Percentiles rank a stretch among this genome's conserved stretches.
Conservation (phyloP, 2,797 vertebrate species). For the Paramormyrops hopkinsi region DNA sequence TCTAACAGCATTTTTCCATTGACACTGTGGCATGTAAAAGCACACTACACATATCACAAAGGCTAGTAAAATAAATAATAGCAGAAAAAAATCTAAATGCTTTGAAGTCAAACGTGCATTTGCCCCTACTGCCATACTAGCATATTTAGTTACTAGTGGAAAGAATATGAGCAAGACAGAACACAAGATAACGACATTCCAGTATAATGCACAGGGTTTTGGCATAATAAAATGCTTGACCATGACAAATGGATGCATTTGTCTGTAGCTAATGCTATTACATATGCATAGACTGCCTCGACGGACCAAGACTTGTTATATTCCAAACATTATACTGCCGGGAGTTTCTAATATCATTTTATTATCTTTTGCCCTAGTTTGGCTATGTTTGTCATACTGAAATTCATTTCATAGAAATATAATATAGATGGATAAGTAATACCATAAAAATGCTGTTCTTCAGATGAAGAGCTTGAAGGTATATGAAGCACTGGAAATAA, state of each 20-base stretch:
- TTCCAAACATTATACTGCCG: background rate
- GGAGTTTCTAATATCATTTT: background rate
- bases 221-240: constrained; percentile 39
- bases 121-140: background rate
- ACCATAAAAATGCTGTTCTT: background rate
- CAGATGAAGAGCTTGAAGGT: constrained; percentile 1
- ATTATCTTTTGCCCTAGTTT: constrained; percentile 12
- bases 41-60: background rate
- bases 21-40: background rate
- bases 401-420: background rate
- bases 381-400: background rate
- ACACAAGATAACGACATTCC: constrained; percentile 39
- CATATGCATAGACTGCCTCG: constrained; percentile 39
- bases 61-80: background rate
- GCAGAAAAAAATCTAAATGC: background rate
- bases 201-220: constrained; percentile 39
- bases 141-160: background rate
- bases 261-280: constrained; percentile 39
- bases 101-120: background rate
- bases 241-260: constrained; percentile 40
- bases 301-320: constrained; percentile 9
- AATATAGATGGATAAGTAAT: background rate
- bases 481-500: background rate
- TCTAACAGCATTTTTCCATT: background rate
- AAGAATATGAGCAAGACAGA: background rate